Evolutionary conservation across 2,888 invertebrate species (phyloP), one percentile per base, ranked within the genome.

Genomic region (Aplocera efformata): DNA sequence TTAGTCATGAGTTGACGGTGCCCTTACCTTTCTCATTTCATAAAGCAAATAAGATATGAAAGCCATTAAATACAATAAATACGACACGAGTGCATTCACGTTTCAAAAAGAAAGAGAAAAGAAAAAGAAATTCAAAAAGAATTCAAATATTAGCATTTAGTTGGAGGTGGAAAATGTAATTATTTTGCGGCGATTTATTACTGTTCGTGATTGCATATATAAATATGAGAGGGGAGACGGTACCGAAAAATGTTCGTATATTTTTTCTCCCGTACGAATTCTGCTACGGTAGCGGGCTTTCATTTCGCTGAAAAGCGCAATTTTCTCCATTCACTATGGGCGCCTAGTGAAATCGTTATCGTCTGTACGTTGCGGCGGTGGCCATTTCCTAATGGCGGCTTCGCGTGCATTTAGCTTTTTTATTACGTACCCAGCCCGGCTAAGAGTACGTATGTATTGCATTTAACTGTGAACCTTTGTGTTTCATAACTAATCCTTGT

Each of bases 221-320:
- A 63, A 69, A 66, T 68, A 70, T 68, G 56, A 67, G 68, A 68
- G 57, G 57, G 60, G 60, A 63, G 58, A 58, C 53, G 61, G 55
- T 40, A 55, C 63, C 61, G 54, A 69, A 71, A 68, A 65, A 64
- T 57, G 58, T 64, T 60, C 60, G 7, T 25, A 34, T 24, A 33
- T 56, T 72, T 76, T 79, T 76, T 78, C 72, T 74, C 74, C 64
- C 69, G 68, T 61, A 63, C 66, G 66, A 75, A 76, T 78, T 74
- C 67, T 68, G 75, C 72, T 71, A 68, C 68, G 69, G 67, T 64
- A 63, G 68, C 74, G 66, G 60, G 78, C 74, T 79, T 81, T 80
- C 72, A 80, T 84, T 79, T 80, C 62, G 72, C 74, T 83, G 82
- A 81, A 84, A 84, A 85, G 83, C 78, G 76, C 81, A 84, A 81